Percentiles rank a stretch among this genome's conserved stretches.
phyloP scores from a whole-genome alignment of 2,797 vertebrate genomes.

The Labroides dimidiatus region DNA sequence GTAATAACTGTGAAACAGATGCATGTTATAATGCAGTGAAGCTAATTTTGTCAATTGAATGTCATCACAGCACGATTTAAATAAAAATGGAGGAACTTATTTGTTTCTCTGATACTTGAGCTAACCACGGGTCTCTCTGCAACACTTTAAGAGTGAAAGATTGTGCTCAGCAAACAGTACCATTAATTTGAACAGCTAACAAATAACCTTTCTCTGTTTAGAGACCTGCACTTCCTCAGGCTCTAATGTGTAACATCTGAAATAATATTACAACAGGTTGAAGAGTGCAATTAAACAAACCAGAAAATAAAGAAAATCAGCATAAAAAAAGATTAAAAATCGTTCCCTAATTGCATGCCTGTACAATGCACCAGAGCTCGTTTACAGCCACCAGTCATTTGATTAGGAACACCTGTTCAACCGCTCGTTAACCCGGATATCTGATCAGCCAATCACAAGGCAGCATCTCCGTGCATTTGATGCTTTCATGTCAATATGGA shows the following conservation, averaged over 20 bases:
- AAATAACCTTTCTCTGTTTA: not conserved
- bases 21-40: not conserved
- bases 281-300: not conserved
- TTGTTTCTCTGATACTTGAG: not conserved
- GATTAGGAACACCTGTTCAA: too few species aligned
- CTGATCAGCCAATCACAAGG: too few species aligned
- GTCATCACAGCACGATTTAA: not conserved
- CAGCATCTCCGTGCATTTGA: too few species aligned
- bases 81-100: not conserved
- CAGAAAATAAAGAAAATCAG: not conserved
- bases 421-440: too few species aligned
- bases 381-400: too few species aligned
- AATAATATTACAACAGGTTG: not conserved
- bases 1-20: not conserved
- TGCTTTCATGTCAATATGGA: too few species aligned
- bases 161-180: not conserved
- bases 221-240: not conserved
- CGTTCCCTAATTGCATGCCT: too few species aligned
- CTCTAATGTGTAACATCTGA: not conserved
- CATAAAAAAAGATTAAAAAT: not conserved
- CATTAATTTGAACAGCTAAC: not conserved
- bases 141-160: constrained; percentile 9
- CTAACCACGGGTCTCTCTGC: not conserved
- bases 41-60: not conserved
- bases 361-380: constrained; percentile 2